Percentiles rank a stretch among this genome's conserved stretches.
phyloP scores from a whole-genome alignment of 2,113 vertebrate genomes.

The Phaetusa simplex region DNA sequence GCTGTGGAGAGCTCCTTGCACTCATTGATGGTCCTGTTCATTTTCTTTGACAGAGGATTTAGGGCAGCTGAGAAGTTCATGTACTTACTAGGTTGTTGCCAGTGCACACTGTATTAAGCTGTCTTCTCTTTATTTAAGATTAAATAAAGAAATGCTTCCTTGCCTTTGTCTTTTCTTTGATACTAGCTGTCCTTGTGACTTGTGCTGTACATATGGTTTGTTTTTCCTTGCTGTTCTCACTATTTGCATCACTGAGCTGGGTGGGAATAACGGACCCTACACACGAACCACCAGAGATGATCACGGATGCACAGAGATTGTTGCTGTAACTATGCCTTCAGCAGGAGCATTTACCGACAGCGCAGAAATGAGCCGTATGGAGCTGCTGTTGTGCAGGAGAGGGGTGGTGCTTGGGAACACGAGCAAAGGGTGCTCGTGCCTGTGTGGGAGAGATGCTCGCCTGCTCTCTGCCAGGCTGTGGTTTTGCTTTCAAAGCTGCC shows the following conservation, averaged over 20 bases:
- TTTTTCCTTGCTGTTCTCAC: neutral
- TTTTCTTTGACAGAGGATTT: neutral
- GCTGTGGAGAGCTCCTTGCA: neutral
- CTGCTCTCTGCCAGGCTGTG: neutral
- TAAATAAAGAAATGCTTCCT: neutral
- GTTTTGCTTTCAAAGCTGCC: neutral
- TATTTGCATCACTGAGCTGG: neutral
- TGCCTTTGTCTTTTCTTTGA: neutral
- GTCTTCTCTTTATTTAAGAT: neutral
- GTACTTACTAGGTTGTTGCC: neutral
- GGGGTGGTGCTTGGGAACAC: neutral
- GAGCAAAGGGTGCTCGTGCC: neutral
- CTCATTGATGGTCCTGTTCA: fast-evolving
- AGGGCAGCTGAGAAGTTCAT: neutral
- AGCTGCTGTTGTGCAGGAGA: neutral
- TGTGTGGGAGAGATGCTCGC: neutral
- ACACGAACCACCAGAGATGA: fast-evolving
- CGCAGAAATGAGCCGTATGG: neutral
- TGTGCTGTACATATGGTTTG: fast-evolving
- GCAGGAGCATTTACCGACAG: neutral
- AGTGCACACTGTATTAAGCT: neutral
- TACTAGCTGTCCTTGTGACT: neutral
- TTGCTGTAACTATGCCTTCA: neutral
- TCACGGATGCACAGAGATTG: neutral
- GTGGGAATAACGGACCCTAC: neutral